These are phyloP conservation scores for Menidia beryllina DNA, from an alignment of 2,113 vertebrate species.

Conservation along the genomic window DNA sequence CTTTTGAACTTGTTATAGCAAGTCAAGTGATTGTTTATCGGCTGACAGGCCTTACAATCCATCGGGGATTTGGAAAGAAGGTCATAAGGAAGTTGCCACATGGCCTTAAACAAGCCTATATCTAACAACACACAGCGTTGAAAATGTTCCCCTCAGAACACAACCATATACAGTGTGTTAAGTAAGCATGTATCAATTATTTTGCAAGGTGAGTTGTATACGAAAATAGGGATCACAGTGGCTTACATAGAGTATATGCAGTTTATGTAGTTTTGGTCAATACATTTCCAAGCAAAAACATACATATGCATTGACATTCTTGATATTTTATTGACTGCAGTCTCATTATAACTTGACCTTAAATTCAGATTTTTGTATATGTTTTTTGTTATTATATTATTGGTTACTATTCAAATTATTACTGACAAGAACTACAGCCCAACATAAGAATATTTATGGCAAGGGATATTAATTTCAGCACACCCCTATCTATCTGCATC, in stretches of 20 bases:
- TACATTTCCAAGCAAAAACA: not conserved
- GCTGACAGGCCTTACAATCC: slow-evolving; percentile 97
- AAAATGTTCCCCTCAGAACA: slow-evolving; percentile 71
- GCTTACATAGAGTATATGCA: not conserved
- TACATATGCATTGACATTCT: not conserved
- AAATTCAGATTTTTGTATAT: not conserved
- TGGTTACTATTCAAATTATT: not conserved
- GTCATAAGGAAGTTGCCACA: slow-evolving; percentile 97
- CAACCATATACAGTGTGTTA: slow-evolving; percentile 72
- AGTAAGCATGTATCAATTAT: slow-evolving; percentile 22
- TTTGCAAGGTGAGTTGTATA: slow-evolving; percentile 29
- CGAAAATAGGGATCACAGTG: slow-evolving; percentile 17
- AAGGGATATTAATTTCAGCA: not conserved
- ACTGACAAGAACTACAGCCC: not conserved
- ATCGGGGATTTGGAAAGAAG: slow-evolving; percentile 92
- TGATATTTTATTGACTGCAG: not conserved
- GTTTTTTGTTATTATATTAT: not conserved
- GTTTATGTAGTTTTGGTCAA: no score
- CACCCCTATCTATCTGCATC: slow-evolving; percentile 7
- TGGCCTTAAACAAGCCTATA: slow-evolving; percentile 94
- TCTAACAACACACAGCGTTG: slow-evolving; percentile 84
- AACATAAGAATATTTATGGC: not conserved
- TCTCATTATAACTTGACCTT: not conserved
- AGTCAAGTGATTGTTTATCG: slow-evolving; percentile 99
- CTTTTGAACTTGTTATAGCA: slow-evolving; percentile 99